Percentiles rank a stretch among this genome's conserved stretches.
Evolutionary conservation across 2,888 invertebrate genomes (phyloP).

Genomic region (Strigamia transsilvanica): DNA sequence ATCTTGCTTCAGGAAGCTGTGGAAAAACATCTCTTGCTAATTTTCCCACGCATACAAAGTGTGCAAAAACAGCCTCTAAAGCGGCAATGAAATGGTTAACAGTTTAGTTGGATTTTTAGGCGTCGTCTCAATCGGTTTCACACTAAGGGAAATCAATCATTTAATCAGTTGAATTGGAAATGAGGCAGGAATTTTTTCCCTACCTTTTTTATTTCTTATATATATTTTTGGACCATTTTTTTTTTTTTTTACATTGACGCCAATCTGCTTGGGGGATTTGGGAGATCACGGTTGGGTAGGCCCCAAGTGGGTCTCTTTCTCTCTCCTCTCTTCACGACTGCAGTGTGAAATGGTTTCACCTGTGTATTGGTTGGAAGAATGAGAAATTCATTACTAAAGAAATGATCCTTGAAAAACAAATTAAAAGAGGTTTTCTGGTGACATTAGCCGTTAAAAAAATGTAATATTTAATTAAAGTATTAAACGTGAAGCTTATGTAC

Average conservation of each 20-base stretch:
- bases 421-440: not conserved
- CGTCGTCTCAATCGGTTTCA: not conserved
- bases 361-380: constrained; percentile 29
- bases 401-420: constrained; percentile 36
- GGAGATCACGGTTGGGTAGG: constrained; percentile 45
- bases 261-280: constrained; percentile 49
- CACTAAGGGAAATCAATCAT: constrained; percentile 41
- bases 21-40: constrained; percentile 5
- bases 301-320: constrained; percentile 46
- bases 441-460: not conserved
- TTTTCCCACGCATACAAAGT: not conserved
- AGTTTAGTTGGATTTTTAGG: not conserved
- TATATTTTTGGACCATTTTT: not conserved
- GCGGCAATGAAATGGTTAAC: not conserved
- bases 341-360: constrained; percentile 49
- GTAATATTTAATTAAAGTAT: no score
- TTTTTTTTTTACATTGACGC: constrained; percentile 46
- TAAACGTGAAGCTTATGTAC: no score
- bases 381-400: constrained; percentile 37
- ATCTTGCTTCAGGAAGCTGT: constrained; percentile 2
- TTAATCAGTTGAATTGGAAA: constrained; percentile 7
- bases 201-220: not conserved
- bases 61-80: not conserved
- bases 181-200: not conserved
- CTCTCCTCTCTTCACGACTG: constrained; percentile 31